Conservation (phyloP, 2,888 invertebrate species). For the Drosophila formosana region DNA sequence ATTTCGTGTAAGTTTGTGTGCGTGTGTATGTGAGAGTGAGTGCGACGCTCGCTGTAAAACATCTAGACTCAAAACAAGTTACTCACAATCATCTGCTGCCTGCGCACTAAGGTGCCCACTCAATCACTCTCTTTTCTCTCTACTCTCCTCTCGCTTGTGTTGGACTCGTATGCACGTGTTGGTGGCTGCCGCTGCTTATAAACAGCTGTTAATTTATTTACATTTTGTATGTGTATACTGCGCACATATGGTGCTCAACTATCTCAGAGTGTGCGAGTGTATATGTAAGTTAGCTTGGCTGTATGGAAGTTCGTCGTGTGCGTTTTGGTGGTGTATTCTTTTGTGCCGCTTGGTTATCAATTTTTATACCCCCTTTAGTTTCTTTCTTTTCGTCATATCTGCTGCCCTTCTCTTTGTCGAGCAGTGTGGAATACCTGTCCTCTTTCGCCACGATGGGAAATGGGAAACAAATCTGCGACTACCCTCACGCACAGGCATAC, state of each 20-base stretch:
- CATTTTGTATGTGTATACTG: constrained; percentile 62
- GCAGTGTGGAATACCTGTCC: constrained; percentile 46
- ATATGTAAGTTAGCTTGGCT: constrained; percentile 17
- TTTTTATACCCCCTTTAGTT: constrained; percentile 34
- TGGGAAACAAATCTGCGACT: constrained; percentile 48
- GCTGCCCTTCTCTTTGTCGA: constrained; percentile 9
- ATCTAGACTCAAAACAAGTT: constrained; percentile 71
- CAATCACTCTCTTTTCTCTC: constrained; percentile 6
- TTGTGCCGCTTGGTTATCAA: constrained; percentile 55
- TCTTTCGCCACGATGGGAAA: constrained; percentile 16
- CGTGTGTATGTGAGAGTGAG: constrained; percentile 23
- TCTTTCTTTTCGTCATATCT: constrained; percentile 24
- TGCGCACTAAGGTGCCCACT: constrained; percentile 30
- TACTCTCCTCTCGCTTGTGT: constrained; percentile 19
- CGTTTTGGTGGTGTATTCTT: constrained; percentile 58
- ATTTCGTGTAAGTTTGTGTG: constrained; percentile 45
- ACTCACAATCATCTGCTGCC: constrained; percentile 38
- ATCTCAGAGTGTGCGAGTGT: constrained; percentile 12
- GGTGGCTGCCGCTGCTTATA: constrained; percentile 60
- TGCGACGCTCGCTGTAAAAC: constrained; percentile 33
- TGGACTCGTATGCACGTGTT: constrained; percentile 67
- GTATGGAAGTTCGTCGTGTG: constrained; percentile 22
- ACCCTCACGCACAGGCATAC: constrained; percentile 23
- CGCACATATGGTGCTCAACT: constrained; percentile 72
- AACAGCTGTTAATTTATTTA: constrained; percentile 79